Percentiles rank a stretch among this genome's conserved stretches.
phyloP scores from a whole-genome alignment of 1,140 invertebrate species.

The Bacillus rossius region DNA sequence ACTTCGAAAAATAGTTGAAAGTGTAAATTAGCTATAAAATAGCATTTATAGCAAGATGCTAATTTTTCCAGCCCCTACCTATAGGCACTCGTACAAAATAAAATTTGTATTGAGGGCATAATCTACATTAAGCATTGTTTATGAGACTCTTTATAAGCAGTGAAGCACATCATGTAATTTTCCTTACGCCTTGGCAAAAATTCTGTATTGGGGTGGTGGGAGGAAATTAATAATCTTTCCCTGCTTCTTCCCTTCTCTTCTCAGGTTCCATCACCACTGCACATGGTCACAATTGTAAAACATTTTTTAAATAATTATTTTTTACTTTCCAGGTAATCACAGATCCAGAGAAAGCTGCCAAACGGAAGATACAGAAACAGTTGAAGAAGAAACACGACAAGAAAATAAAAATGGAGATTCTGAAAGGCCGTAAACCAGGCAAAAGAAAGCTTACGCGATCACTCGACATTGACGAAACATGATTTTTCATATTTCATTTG shows the following conservation, averaged over 20 bases:
- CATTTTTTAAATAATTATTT: slow-evolving; percentile 24
- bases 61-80: no score
- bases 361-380: slow-evolving; percentile 68
- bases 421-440: slow-evolving; percentile 43
- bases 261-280: neutral
- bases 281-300: neutral
- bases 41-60: no score
- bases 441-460: slow-evolving; percentile 32
- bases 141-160: no score
- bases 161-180: no score
- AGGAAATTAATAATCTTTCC: slow-evolving; percentile 12
- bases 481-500: neutral
- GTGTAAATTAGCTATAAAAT: no score
- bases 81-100: no score
- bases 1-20: no score
- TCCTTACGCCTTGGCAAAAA: slow-evolving; percentile 10
- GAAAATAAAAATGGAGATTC: slow-evolving; percentile 57
- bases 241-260: slow-evolving; percentile 4
- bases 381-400: slow-evolving; percentile 68
- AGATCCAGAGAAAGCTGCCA: slow-evolving; percentile 69
- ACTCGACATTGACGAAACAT: slow-evolving; percentile 30
- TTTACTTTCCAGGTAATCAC: slow-evolving; percentile 55
- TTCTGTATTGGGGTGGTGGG: slow-evolving; percentile 4
- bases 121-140: no score
- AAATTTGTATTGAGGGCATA: no score